These are phyloP conservation scores for Mesochorus sp. DNA, from an alignment of 2,888 invertebrate genomes.

Conservation along the genomic window DNA sequence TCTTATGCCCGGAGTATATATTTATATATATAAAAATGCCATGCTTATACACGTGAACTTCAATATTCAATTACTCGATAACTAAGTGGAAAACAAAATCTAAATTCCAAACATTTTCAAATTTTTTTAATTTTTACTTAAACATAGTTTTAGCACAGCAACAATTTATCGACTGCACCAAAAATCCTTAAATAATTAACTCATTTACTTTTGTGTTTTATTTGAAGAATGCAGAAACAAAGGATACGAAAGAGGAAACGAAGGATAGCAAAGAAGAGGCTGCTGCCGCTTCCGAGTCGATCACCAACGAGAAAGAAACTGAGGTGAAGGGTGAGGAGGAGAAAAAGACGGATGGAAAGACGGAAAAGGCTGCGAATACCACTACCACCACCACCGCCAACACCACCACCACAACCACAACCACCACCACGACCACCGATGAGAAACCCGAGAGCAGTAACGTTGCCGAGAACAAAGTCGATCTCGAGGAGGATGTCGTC, in stretches of 20 bases:
- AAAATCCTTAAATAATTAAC: no score
- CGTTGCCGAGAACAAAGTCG: slow-evolving; percentile 75
- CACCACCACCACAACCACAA: neutral
- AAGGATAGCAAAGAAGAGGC: slow-evolving; percentile 80
- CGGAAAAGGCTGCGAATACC: slow-evolving; percentile 77
- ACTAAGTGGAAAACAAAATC: no score
- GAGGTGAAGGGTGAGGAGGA: slow-evolving; percentile 81
- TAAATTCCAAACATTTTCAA: no score
- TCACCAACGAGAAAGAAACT: slow-evolving; percentile 70
- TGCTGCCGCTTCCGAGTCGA: slow-evolving; percentile 72
- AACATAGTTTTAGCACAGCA: no score
- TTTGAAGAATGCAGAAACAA: slow-evolving; percentile 77
- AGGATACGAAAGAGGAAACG: slow-evolving; percentile 74
- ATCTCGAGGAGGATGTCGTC: slow-evolving; percentile 86
- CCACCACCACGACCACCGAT: neutral
- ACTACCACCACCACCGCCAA: neutral
- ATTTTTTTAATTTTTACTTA: no score
- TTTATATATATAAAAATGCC: no score
- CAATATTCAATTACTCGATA: no score
- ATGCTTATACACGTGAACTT: no score
- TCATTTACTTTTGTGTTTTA: neutral
- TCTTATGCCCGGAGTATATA: no score
- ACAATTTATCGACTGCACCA: no score
- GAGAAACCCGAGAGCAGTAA: no score
- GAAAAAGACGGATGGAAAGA: slow-evolving; percentile 78